Evolutionary conservation across 2,888 invertebrate genomes (phyloP), one percentile per base, ranked within the genome.

Genomic region (Choristoneura rosaceana): DNA sequence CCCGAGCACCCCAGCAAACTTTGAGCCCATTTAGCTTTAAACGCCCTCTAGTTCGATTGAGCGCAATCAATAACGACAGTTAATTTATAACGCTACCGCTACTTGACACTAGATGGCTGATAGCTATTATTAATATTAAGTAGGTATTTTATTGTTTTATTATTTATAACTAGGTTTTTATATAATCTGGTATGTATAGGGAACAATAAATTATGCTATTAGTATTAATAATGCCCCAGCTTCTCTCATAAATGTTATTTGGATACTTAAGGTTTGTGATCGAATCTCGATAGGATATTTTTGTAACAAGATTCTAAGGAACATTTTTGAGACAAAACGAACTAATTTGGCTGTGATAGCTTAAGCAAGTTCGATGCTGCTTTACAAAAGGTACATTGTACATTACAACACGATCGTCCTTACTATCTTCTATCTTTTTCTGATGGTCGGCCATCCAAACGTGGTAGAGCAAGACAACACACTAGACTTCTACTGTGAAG

Each of bases 81-180:
- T 74, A 70, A 74, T 75, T 79, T 78, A 81, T 73, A 68, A 60
- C 59, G 68, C 58, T 34, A 68, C 76, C 71, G 78, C 86, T 82
- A 84, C 77, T 83, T 76, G 80, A 81, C 83, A 80, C 82, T 82
- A 85, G 86, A 84, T 82, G 86, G 86, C 86, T 80, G 58, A 76
- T 33, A 62, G 45, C 45, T 61, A 47, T 33, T 43, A 34, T 60
- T 10, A 4, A 41, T 15, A 15, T 38, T 3, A 4, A 12, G 12
- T 43, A 43, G 12, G 3, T 10, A 43, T 43, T 43, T 43, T 12
- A 12, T 43, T 43, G 2, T n/a, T n/a, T n/a, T n/a, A n/a, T n/a
- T n/a, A n/a, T n/a, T n/a, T n/a, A n/a, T n/a, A n/a, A 4, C 7
- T 4, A 38, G 38, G 5, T 38, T 38, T 7, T 38, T 7, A 38